phyloP scores from a whole-genome alignment of 2,888 invertebrate genomes.

The Drosophila parthenogenetica region DNA sequence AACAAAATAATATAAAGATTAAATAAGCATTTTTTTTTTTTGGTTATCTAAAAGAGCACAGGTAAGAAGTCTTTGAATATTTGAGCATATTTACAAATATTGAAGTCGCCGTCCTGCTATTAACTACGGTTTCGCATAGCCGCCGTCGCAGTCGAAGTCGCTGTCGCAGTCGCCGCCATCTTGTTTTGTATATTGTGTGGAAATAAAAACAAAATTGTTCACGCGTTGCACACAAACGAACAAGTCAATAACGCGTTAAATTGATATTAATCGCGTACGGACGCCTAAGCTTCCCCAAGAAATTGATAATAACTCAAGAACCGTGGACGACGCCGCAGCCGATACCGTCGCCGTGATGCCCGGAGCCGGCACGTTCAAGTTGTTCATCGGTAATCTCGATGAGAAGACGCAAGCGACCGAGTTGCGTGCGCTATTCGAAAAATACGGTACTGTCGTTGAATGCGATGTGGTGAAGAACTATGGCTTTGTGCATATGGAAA shows the following conservation, averaged over 20 bases:
- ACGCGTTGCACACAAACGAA: slow-evolving; percentile 38
- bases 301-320: slow-evolving; percentile 63
- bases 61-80: slow-evolving; percentile 62
- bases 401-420: slow-evolving; percentile 95
- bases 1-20: not conserved
- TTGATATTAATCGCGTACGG: slow-evolving; percentile 44
- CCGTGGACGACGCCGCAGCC: slow-evolving; percentile 75
- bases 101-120: slow-evolving; percentile 48
- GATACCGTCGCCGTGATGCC: slow-evolving; percentile 88
- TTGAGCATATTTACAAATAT: slow-evolving; percentile 21
- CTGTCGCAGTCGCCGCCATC: slow-evolving; percentile 69
- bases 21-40: slow-evolving; percentile 25
- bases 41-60: slow-evolving; percentile 44
- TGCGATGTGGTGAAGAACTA: slow-evolving; percentile 99
- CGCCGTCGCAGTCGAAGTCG: slow-evolving; percentile 59
- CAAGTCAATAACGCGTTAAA: slow-evolving; percentile 42
- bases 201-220: slow-evolving; percentile 40
- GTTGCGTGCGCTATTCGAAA: slow-evolving; percentile 97
- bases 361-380: slow-evolving; percentile 97
- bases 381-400: slow-evolving; percentile 98
- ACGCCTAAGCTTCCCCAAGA: slow-evolving; percentile 48
- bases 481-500: slow-evolving; percentile 99
- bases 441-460: slow-evolving; percentile 98
- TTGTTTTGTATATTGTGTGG: slow-evolving; percentile 61
- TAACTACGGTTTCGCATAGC: slow-evolving; percentile 43